Evolutionary conservation across 2,113 vertebrate species (phyloP), one percentile per base, ranked within the genome.

Genomic region (Siniperca knerii): DNA sequence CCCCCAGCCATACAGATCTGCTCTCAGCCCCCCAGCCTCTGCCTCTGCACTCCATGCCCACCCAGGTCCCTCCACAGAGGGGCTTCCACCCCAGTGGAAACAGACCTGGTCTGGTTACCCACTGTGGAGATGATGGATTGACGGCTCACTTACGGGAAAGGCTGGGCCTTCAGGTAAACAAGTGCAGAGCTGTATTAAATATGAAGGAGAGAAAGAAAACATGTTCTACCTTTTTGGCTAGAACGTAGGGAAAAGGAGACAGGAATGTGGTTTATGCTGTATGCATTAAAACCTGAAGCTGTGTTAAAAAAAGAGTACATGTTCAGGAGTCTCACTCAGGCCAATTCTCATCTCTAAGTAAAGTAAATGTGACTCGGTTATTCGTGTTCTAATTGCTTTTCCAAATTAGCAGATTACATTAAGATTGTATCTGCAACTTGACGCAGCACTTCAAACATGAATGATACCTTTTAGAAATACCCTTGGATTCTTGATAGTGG

Each of bases 81-180:
- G 65, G 42, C 89, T 82, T 57, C 58, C 73, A 79, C 76, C 79
- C 78, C 79, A 82, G 68, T 93, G 92, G 90, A 94, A 92, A 93
- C 88, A 91, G 90, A 68, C 89, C 90, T 82, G 82, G 82, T 93
- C 89, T 92, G 86, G 89, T 92, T 90, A 90, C 90, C 92, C 85
- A 91, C 81, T 21, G 8, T 84, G 85, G 88, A 94, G 93, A 93
- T 94, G 94, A 96, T 93, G 89, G 94, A 96, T 95, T 93, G 92
- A 93, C 88, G 87, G 92, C 84, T 90, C 90, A 91, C 90, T 90
- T 90, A 91, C 78, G 76, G 86, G 87, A 91, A 91, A 90, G 83
- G 83, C 72, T 23, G 64, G 73, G 87, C 85, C 81, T 86, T 93
- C 90, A 92, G 85, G 88, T 94, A 94, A 95, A 95, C 94, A 94